A percentile compares a stretch with the other conserved stretches of the same genome.
Evolutionary conservation across 1,140 invertebrate genomes (phyloP).

Genomic region (Zeugodacus cucurbitae): DNA sequence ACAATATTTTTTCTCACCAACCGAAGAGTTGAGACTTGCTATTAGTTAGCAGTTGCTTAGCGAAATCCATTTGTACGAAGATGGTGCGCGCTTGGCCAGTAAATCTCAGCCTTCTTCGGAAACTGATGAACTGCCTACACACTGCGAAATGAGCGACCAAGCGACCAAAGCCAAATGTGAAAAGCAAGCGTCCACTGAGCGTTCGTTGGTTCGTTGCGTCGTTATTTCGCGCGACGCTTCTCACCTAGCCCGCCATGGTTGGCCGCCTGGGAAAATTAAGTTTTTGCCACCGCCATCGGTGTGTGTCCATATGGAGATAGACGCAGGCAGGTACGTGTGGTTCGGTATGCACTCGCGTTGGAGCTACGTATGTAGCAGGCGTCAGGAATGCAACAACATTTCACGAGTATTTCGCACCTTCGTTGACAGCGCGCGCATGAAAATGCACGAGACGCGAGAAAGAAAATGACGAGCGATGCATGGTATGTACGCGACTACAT

Average conservation of each 20-base stretch:
- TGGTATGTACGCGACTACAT: not conserved
- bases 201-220: not conserved
- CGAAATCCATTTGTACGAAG: not conserved
- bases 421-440: conserved; percentile 14
- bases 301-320: too few species aligned
- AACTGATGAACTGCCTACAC: conserved; percentile 23
- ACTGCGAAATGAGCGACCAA: not conserved
- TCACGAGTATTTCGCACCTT: conserved; percentile 34
- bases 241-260: conserved; percentile 32
- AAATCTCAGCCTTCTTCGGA: conserved; percentile 6
- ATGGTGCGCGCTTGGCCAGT: not conserved
- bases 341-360: not conserved
- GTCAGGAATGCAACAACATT: conserved; percentile 30
- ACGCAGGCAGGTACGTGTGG: not conserved
- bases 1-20: conserved; percentile 1
- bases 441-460: not conserved
- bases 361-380: conserved; percentile 21
- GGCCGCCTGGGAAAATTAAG: conserved; percentile 33
- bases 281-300: conserved; percentile 1
- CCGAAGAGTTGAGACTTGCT: not conserved
- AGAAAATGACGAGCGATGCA: conserved; percentile 24
- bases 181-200: conserved; percentile 27
- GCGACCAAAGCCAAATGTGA: conserved; percentile 32
- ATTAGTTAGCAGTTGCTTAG: not conserved
- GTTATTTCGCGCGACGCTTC: not conserved